Evolutionary conservation across 2,113 vertebrate genomes (phyloP), one percentile per base, ranked within the genome.

Genomic region (Saimiri boliviensis): DNA sequence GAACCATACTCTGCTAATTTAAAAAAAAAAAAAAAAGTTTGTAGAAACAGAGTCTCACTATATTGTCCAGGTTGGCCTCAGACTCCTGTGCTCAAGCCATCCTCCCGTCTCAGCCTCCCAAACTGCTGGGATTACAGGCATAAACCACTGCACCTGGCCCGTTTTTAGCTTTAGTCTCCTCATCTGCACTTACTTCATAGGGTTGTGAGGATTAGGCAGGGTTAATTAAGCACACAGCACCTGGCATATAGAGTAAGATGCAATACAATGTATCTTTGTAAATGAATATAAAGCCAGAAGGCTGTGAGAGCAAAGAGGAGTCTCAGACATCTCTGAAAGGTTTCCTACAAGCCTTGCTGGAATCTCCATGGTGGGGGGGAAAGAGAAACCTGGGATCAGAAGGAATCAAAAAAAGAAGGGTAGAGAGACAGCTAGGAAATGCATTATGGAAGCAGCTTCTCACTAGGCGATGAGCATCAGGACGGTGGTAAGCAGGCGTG

Each of bases 131-230:
- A 63, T 63, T 63, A 63, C 12, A 63, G 60, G 60, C 60, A 14
- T 32, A 63, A 63, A 1, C 12, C 27, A 63, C 60, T 63, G 60
- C 27, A 63, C 60, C 27, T 13, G 12, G 27, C 12, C 60, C 19
- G 54, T 81, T 60, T 90, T 95, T 70, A 76, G 9, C 42, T 83
- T 93, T 80, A 83, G 45, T 84, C 93, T 94, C 30, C 49, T 76
- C 76, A 42, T 70, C 68, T 82, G 32, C 20, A 71, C 45, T 70
- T 83, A 76, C 23, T 86, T 52, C 45, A 49, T 37, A 91, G 40
- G 42, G 30, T 73, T 89, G 20, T 63, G 37, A 93, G 23, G 21
- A 95, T 77, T 79, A 84, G 88, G 56, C 11, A 68, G 35, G 23
- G 45, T 37, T 83, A 86, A 86, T 35, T 83, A 86, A 86, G 49